Conservation (phyloP, 2,113 vertebrate genomes). For the Lepus timidus region DNA sequence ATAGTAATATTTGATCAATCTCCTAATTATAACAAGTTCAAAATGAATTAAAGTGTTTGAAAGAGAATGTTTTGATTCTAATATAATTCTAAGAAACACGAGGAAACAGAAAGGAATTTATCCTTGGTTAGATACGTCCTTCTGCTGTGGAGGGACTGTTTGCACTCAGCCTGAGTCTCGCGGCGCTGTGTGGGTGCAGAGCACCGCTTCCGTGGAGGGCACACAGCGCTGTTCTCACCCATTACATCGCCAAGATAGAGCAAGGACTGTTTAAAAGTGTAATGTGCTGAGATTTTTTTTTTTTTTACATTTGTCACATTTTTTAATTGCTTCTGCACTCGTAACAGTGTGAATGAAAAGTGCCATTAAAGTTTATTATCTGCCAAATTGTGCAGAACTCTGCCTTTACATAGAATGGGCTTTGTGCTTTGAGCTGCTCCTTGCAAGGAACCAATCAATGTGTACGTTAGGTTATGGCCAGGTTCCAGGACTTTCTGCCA, state of each 20-base stretch:
- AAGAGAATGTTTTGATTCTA: neutral
- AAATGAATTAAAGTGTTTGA: neutral
- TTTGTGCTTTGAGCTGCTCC: slow-evolving; percentile 66
- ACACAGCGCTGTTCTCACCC: neutral
- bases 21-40: neutral
- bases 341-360: slow-evolving; percentile 74
- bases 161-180: neutral
- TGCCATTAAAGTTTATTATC: slow-evolving; percentile 80
- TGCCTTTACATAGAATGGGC: slow-evolving; percentile 54
- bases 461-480: slow-evolving; percentile 31
- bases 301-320: slow-evolving; percentile 29
- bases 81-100: neutral
- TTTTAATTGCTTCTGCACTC: slow-evolving; percentile 75
- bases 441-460: slow-evolving; percentile 6
- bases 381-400: slow-evolving; percentile 69
- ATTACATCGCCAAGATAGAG: slow-evolving; percentile 49
- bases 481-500: slow-evolving; percentile 40
- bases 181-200: no score
- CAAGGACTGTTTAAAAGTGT: slow-evolving; percentile 44
- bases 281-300: slow-evolving; percentile 43
- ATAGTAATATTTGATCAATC: neutral
- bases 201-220: neutral
- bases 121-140: neutral
- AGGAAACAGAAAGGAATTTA: neutral
- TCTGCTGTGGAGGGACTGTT: neutral